A percentile compares a stretch with the other conserved stretches of the same genome.
phyloP scores from a whole-genome alignment of 2,888 invertebrate species.

The Neoaliturus tenellus region DNA sequence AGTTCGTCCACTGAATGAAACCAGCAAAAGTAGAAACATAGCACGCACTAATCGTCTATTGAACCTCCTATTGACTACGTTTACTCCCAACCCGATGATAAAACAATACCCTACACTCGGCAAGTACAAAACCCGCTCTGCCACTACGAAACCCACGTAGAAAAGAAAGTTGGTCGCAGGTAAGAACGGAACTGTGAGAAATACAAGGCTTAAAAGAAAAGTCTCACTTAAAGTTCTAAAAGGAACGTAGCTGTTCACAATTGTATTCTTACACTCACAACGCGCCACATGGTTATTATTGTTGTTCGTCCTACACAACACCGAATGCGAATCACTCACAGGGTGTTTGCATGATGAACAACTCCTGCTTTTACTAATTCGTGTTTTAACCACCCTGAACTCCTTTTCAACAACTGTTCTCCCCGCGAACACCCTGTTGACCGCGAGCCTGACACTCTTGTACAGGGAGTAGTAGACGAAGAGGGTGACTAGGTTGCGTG shows the following conservation, averaged over 20 bases:
- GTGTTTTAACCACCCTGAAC: not conserved
- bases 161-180: conserved; percentile 98
- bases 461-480: conserved; percentile 80
- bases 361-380: not conserved
- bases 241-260: not conserved
- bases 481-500: conserved; percentile 85
- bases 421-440: conserved; percentile 3
- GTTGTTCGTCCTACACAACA: conserved; percentile 56
- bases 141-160: conserved; percentile 99
- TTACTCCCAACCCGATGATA: conserved; percentile 85
- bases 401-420: not conserved
- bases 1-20: conserved; percentile 84
- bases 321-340: conserved; percentile 31
- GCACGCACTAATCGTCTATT: conserved; percentile 68
- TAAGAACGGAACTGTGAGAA: conserved; percentile 94
- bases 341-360: conserved; percentile 54
- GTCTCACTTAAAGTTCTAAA: conserved; percentile 67
- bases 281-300: conserved; percentile 61
- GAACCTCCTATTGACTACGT: conserved; percentile 68
- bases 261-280: conserved; percentile 58
- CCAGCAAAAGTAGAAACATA: conserved; percentile 77
- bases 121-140: conserved; percentile 96
- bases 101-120: conserved; percentile 97
- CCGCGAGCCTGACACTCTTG: not conserved
- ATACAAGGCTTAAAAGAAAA: conserved; percentile 77